Base-by-base conservation (phyloP, 92 coral and sea anemone species). In the Virgularia gustaviana region DNA sequence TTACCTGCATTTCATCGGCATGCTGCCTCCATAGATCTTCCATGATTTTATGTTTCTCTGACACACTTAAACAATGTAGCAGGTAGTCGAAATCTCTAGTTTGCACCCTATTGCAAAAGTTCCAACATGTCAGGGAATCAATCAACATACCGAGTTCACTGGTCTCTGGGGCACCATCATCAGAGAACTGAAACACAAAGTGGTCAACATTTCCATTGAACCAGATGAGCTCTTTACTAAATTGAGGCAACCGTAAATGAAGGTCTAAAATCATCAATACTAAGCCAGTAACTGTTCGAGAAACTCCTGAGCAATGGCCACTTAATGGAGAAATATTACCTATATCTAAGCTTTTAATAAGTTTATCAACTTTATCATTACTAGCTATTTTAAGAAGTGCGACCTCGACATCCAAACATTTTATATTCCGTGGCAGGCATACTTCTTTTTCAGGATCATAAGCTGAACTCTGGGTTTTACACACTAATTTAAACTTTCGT, bases 31-130 rank as follows among this genome's bases (percentile, higher is more conserved):
- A 66, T 41, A 66, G 49, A 5, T 66, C 73, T n/a, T n/a, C n/a
- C n/a, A n/a, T n/a, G n/a, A n/a, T n/a, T n/a, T n/a, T n/a, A n/a
- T n/a, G n/a, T n/a, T n/a, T n/a, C n/a, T n/a, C n/a, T n/a, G n/a
- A n/a, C n/a, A n/a, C n/a, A n/a, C n/a, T n/a, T n/a, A n/a, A n/a
- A n/a, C n/a, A n/a, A n/a, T n/a, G n/a, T 11, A 78, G 76, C 18
- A 83, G 31, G 56, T 78, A 83, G n/a, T 83, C 83, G n/a, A 47
- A 78, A 22, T 78, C 87, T 29, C 83, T 45, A 57, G 79, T 77
- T 31, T 70, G 30, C 2, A 83, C 83, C 79, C 49, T 70, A 15
- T 52, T 65, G 36, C 79, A 60, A 60, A 83, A 83, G 70, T 78
- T 70, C 83, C 79, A 70, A 30, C 67, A 39, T 2, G 86, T 83